Percentiles rank a stretch among this genome's conserved stretches.
Evolutionary conservation across 2,888 invertebrate genomes (phyloP).

Genomic region (Synanthedon tipuliformis): DNA sequence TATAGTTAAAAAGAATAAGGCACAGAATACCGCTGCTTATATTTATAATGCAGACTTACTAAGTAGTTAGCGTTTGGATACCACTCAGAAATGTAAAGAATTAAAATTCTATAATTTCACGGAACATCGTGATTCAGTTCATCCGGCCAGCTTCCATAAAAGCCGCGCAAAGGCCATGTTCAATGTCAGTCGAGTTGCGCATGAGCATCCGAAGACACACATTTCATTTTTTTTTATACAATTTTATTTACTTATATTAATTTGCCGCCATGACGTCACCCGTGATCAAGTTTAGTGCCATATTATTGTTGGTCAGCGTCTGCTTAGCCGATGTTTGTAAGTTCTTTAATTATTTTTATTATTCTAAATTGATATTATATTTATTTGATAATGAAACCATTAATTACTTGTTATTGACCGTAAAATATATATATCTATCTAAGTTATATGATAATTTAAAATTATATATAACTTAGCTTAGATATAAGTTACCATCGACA

Average conservation of each 20-base stretch:
- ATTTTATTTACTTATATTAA: constrained; percentile 23
- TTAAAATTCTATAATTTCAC: constrained; percentile 14
- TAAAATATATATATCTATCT: too few relatives aligned
- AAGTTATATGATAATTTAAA: too few relatives aligned
- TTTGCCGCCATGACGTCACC: constrained; percentile 48
- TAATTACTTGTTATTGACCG: too few relatives aligned
- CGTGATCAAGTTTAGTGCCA: constrained; percentile 60
- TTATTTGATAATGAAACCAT: too few relatives aligned
- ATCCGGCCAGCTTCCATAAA: constrained; percentile 36
- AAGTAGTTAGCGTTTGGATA: too few relatives aligned
- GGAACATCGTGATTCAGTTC: constrained; percentile 18
- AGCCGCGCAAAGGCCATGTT: constrained; percentile 44
- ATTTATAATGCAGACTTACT: too few relatives aligned
- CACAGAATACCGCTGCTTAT: too few relatives aligned
- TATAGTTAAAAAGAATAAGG: too few relatives aligned
- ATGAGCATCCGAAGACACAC: constrained; percentile 24
- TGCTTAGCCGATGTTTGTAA: constrained; percentile 51
- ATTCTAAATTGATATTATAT: too few relatives aligned
- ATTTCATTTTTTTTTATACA: constrained; percentile 11
- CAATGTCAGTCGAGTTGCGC: constrained; percentile 53
- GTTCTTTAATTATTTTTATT: constrained; percentile 16
- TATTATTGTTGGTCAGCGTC: constrained; percentile 46
- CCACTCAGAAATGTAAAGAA: too few relatives aligned
- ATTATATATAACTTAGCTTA: too few relatives aligned
- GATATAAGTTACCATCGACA: too few relatives aligned